Evolutionary conservation across 1,140 invertebrate species (phyloP), one percentile per base, ranked within the genome.

Genomic region (Ostrea edulis): DNA sequence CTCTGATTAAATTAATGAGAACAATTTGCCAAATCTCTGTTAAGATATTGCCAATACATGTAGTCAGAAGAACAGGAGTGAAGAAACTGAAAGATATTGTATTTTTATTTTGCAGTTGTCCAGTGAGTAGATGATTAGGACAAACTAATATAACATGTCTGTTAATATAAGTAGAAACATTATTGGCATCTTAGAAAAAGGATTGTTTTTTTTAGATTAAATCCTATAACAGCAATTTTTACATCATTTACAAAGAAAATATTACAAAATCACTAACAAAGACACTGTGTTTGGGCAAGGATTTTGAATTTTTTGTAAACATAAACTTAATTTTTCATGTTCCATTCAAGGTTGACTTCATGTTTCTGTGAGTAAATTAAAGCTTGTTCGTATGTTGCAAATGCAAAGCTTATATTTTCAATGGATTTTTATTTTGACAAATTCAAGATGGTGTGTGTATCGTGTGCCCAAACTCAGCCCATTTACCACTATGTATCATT

Each of bases 41-140:
- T 44, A 44, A 44, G 5, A 44, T 44, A 44, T 44, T 44, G 35
- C 5, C 35, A 44, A 5, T 44, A 44, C 35, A 44, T 44, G 35
- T 44, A 44, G 35, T 44, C 35, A 44, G 5, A 44, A 44, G 35
- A 44, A 51, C 71, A 4, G 20, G 25, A 29, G 22, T 35, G 71
- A 25, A 29, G 9, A 25, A 77, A 44, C 35, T 44, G 35, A 77
- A 35, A 77, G 35, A 77, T 35, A 12, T 12, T 77, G 68, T 77
- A 68, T 77, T 77, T 35, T 77, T 77, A 25, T 77, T 77, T 77
- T 77, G 68, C 68, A 77, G 68, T 14, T 29, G 11, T 8, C 25
- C 68, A 44, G 68, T 77, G 68, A 77, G 68, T 77, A 77, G 29
- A 77, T 77, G 11, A 77, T 35, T 77, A 77, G 25, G 68, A 2